Evolutionary conservation across 1,140 invertebrate species (phyloP), one percentile per base, ranked within the genome.

Genomic region (Saccostrea echinata): DNA sequence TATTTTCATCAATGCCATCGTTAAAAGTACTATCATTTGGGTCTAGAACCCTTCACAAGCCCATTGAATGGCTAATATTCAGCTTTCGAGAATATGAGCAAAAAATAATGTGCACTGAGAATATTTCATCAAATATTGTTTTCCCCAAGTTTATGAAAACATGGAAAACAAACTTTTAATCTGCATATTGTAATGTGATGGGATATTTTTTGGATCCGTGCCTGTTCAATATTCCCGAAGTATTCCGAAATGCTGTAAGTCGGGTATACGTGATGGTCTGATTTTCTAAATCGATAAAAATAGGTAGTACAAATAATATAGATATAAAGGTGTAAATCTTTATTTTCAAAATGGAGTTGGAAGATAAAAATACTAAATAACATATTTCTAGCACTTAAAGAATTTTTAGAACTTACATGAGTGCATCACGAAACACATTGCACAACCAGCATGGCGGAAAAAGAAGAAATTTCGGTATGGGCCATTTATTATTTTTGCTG

Each of bases 371-470:
- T 21, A 61, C 55, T 21, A 18, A 61, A n/a, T 30, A 30, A 30
- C 11, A 76, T 30, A 30, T 33, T 76, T 82, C 13, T 80, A 6
- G 12, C 1, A 43, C n/a, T 52, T 52, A 52, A 51, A 18, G n/a
- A 18, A n/a, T 52, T 52, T n/a, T 83, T 51, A 24, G 11, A 21
- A 43, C 1, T 3, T n/a, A 52, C n/a, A 51, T 3, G 18, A 43
- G 43, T 53, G 81, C 81, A 83, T 83, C 35, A 83, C 51, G 35
- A 52, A 2, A 27, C 35, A 51, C 35, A 88, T 91, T 91, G 89
- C 90, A 91, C 90, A 88, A 91, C 90, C 84, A 91, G 91, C 91
- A 95, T 95, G 95, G 94, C 93, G 92, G 94, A 95, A 91, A 85
- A 90, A 85, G 94, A 93, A 93, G 95, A 94, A 93, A 90, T 88